Evolutionary conservation across 2,888 invertebrate genomes (phyloP), one percentile per base, ranked within the genome.

Genomic region (Zonitis immaculata): DNA sequence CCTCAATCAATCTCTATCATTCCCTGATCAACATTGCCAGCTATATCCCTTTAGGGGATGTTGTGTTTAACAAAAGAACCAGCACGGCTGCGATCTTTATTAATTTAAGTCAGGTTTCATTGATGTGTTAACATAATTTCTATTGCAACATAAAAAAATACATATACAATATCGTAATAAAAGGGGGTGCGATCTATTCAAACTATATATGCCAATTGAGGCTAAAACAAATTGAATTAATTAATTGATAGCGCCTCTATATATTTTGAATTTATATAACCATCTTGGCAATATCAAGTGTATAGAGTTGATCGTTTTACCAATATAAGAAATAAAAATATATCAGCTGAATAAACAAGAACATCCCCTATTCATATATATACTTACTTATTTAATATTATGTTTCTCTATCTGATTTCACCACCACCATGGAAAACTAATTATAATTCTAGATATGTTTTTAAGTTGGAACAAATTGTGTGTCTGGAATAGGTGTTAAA

Each of bases 1-100:
- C 73, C 74, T 35, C 71, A 67, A 76, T 76, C 76, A 75, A 75
- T 76, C 76, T 73, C 74, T 72, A 76, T 76, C 74, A 74, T 74
- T 74, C 70, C 69, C 68, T 69, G 72, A 74, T 73, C 73, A 75
- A 61, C 63, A 62, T 59, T 52, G 58, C 49, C 52, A 14, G 45
- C n/a, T 39, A 49, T 22, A 44, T 39, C 51, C 55, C 55, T 52
- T 28, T n/a, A 51, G 46, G 57, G 26, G 54, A 52, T 47, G 44
- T 46, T 47, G 54, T 54, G 53, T 57, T 54, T 49, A 52, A 57
- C 57, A 54, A 57, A 57, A 60, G 62, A 60, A 62, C 60, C 61
- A 54, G 63, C 54, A 58, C 46, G 57, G 53, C 51, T 56, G 53
- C 58, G 61, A 65, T 67, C 67, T 65, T 67, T 67, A 67, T 67